Percentiles rank a stretch among this genome's conserved stretches.
Evolutionary conservation across 2,888 invertebrate species (phyloP).

Genomic region (Omphaloscelis lunosa): DNA sequence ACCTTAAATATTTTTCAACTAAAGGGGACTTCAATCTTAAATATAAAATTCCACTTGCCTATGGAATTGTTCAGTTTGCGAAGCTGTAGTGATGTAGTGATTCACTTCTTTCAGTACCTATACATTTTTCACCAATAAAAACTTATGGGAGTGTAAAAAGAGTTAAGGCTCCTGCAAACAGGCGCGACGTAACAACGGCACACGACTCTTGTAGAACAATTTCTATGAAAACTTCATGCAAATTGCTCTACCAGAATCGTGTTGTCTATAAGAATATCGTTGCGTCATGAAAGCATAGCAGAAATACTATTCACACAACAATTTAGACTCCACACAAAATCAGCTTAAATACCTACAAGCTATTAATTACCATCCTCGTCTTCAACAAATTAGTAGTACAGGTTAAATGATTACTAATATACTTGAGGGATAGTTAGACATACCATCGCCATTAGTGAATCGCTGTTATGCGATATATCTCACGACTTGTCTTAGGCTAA

Average conservation of each 20-base stretch:
- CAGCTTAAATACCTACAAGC: background rate
- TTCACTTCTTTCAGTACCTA: background rate
- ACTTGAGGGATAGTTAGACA: slow-evolving; percentile 53
- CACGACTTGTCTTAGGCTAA: background rate
- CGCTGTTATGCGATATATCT: slow-evolving; percentile 43
- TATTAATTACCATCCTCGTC: background rate
- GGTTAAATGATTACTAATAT: slow-evolving; percentile 27
- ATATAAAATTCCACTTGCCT: background rate
- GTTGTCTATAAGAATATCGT: no score
- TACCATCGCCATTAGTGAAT: slow-evolving; percentile 44
- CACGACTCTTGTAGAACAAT: no score
- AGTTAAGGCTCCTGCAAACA: background rate
- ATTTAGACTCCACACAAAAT: background rate
- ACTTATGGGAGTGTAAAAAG: background rate
- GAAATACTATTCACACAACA: background rate
- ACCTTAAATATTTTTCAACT: background rate
- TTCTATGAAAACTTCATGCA: no score
- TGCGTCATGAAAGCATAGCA: background rate
- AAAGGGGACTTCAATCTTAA: background rate
- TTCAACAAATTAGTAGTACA: background rate
- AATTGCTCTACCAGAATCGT: no score
- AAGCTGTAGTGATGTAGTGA: background rate
- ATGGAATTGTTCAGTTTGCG: background rate
- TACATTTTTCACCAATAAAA: background rate
- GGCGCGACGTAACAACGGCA: no score